phyloP scores from a whole-genome alignment of 2,888 invertebrate species.

The Patella depressa region DNA sequence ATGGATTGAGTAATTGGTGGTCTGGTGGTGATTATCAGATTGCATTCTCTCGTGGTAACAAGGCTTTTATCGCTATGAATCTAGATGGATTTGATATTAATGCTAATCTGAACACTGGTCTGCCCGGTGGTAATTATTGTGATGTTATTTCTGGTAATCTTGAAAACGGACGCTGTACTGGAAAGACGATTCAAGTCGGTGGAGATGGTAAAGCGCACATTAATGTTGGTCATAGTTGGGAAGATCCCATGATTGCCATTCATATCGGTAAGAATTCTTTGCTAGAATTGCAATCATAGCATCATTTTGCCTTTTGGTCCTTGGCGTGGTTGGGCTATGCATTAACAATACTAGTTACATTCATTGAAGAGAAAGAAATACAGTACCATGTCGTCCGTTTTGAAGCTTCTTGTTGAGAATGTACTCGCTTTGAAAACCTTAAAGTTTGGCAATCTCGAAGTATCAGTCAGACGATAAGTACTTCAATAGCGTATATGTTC shows the following conservation, averaged over 20 bases:
- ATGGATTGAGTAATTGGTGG: constrained; percentile 80
- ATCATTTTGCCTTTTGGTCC: too few relatives aligned
- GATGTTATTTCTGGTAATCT: constrained; percentile 84
- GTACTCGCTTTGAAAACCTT: too few relatives aligned
- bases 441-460: too few relatives aligned
- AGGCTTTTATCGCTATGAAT: constrained; percentile 82
- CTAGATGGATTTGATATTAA: constrained; percentile 73
- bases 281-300: too few relatives aligned
- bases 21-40: constrained; percentile 85
- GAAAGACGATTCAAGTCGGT: constrained; percentile 78
- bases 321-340: too few relatives aligned
- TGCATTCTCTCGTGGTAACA: constrained; percentile 84
- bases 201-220: constrained; percentile 77
- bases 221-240: constrained; percentile 73
- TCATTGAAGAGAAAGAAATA: too few relatives aligned
- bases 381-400: too few relatives aligned
- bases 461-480: too few relatives aligned
- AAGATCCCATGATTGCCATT: constrained; percentile 79
- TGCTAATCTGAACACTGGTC: constrained; percentile 66
- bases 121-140: constrained; percentile 85
- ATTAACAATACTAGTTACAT: too few relatives aligned
- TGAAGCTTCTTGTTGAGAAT: too few relatives aligned
- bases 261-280: constrained; percentile 44
- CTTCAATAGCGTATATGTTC: too few relatives aligned
- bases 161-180: constrained; percentile 76